A percentile compares a stretch with the other conserved stretches of the same genome.
phyloP scores from a whole-genome alignment of 2,113 vertebrate genomes.

The Bostrychus sinensis region DNA sequence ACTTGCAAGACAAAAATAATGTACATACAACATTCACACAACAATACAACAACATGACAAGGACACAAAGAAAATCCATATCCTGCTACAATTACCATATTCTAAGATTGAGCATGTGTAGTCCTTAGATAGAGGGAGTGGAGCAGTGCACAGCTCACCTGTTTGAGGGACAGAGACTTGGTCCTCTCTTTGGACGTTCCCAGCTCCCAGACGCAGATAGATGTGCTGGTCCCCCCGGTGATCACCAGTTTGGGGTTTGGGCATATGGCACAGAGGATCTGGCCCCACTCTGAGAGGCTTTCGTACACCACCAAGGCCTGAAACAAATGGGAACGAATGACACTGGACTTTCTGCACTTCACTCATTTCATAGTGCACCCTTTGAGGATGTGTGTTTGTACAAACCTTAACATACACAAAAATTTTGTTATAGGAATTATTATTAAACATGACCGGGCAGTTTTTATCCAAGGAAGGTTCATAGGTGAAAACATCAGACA shows the following conservation, averaged over 20 bases:
- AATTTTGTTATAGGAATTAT: neutral
- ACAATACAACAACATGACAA: no score
- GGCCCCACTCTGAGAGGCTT: slow-evolving; percentile 95
- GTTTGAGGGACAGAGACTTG: slow-evolving; percentile 90
- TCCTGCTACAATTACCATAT: no score
- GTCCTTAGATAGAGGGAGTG: no score
- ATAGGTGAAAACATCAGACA: no score
- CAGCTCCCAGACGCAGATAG: slow-evolving; percentile 96
- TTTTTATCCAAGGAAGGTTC: no score
- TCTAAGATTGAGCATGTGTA: no score
- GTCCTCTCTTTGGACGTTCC: slow-evolving; percentile 92
- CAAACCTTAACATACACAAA: neutral
- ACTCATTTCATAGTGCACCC: neutral
- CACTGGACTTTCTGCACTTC: neutral
- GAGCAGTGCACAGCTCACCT: slow-evolving; percentile 82
- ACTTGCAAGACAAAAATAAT: no score
- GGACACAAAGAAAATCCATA: no score
- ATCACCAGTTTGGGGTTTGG: slow-evolving; percentile 94
- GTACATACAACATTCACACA: no score
- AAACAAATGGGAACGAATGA: neutral
- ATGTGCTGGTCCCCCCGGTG: slow-evolving; percentile 93
- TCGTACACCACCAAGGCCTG: slow-evolving; percentile 96
- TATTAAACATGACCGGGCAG: no score
- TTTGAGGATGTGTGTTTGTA: neutral
- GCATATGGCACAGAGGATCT: slow-evolving; percentile 94